Percentiles rank a stretch among this genome's conserved stretches.
Evolutionary conservation across 2,113 vertebrate species (phyloP).

Genomic region (Gymnogyps californianus): DNA sequence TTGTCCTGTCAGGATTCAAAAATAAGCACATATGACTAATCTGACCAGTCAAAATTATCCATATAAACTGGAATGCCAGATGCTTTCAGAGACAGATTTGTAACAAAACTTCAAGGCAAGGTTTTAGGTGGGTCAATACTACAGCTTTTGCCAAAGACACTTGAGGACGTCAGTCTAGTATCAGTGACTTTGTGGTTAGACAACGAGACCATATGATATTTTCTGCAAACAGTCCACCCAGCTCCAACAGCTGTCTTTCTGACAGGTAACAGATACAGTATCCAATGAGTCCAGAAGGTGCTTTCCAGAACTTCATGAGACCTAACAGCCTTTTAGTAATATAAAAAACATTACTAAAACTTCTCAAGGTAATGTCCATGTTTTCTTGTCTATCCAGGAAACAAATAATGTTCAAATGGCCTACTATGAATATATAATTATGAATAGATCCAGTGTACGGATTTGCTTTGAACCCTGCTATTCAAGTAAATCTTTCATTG

Average conservation of each 20-base stretch:
- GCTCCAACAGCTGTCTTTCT: neutral
- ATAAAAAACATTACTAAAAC: neutral
- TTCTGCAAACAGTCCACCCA: neutral
- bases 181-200: neutral
- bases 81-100: neutral
- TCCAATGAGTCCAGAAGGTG: neutral
- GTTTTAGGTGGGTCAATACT: neutral
- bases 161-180: neutral
- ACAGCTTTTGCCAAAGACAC: neutral
- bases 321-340: neutral
- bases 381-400: neutral
- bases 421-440: neutral
- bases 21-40: neutral
- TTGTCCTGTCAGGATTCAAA: neutral
- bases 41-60: neutral
- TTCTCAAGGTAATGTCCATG: neutral
- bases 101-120: neutral
- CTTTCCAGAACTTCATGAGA: neutral
- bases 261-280: neutral
- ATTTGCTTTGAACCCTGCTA: neutral
- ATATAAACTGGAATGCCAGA: neutral
- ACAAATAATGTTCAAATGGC: neutral
- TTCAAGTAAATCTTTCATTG: neutral
- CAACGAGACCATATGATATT: neutral
- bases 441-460: neutral